Base-by-base conservation (phyloP, 2,888 invertebrate species). In the Allygus modestus region DNA sequence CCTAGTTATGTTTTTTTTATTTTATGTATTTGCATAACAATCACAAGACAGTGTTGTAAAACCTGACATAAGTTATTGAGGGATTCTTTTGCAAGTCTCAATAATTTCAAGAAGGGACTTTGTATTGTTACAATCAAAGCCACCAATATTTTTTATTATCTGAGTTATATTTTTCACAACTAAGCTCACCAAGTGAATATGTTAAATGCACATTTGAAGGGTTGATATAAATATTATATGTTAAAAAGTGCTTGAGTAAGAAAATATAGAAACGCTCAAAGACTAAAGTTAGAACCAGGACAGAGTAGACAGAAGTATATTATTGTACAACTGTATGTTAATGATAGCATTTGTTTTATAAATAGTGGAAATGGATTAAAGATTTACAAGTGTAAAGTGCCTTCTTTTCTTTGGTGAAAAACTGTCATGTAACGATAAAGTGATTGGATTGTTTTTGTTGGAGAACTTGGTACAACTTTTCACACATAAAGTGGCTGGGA, bases 261-360 rank as follows among this genome's bases (percentile, higher is more conserved):
- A 58, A 23, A 23, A 23, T 58, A n/a, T 58, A 58, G 58, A 58
- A 58, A 58, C 17, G 58, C 58, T 58, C 58, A 58, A 46, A 58
- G 58, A 58, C 58, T 20, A 23, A 58, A 12, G 51, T 51, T 58
- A 23, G 23, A 2, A 58, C 1, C 2, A 58, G 23, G 20, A 23
- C 20, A 58, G 23, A 23, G 23, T 58, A 58, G 58, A 1, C 17
- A 58, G 5, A 23, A 20, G 51, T n/a, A 17, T 46, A 46, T 20
- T 23, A 58, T 7, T 58, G 58, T 23, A 58, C 20, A 58, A 58
- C 58, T 58, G 12, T 11, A 23, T 58, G 58, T 58, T 23, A 58
- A 58, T 58, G 58, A 23, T 23, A 23, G 58, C 23, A 58, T 58
- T 58, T 58, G 23, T 58, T 46, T 46, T 58, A 58, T 23, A 58